Percentiles rank a stretch among this genome's conserved stretches.
phyloP scores from a whole-genome alignment of 2,797 vertebrate genomes.

The Trachurus trachurus region DNA sequence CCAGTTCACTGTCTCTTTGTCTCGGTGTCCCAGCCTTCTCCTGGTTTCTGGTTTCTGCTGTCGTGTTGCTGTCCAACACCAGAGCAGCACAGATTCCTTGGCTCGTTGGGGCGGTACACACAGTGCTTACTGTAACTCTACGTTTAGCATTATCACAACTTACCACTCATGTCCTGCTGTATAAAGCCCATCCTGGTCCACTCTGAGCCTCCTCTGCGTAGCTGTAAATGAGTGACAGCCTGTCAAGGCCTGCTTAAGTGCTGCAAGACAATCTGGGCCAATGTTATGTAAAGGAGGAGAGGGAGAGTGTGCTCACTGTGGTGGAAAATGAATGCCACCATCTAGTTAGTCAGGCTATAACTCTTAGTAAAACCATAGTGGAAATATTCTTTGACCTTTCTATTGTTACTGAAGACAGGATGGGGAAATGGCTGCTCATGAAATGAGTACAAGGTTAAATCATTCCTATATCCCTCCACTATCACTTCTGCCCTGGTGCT shows the following conservation, averaged over 20 bases:
- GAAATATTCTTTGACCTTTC: conserved; percentile 32
- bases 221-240: conserved; percentile 21
- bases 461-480: neutral
- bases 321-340: conserved; percentile 52
- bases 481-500: neutral
- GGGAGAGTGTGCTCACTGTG: conserved; percentile 22
- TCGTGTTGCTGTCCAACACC: conserved; percentile 47
- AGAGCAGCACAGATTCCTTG: conserved; percentile 61
- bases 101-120: conserved; percentile 11
- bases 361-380: conserved; percentile 22
- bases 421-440: conserved; percentile 12
- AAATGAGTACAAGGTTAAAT: conserved; percentile 36
- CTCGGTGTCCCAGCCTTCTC: conserved; percentile 47
- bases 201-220: conserved; percentile 13
- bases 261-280: conserved; percentile 25
- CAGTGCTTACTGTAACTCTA: conserved; percentile 7
- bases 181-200: conserved; percentile 3
- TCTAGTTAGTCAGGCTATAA: conserved; percentile 3
- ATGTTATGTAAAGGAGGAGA: conserved; percentile 33
- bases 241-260: conserved; percentile 29
- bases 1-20: conserved; percentile 54
- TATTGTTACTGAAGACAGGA: conserved; percentile 1
- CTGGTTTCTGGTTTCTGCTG: conserved; percentile 70
- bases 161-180: conserved; percentile 16
- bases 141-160: conserved; percentile 15